Conservation (phyloP, 2,113 vertebrate species). For the Lamprologus tigripictilis region DNA sequence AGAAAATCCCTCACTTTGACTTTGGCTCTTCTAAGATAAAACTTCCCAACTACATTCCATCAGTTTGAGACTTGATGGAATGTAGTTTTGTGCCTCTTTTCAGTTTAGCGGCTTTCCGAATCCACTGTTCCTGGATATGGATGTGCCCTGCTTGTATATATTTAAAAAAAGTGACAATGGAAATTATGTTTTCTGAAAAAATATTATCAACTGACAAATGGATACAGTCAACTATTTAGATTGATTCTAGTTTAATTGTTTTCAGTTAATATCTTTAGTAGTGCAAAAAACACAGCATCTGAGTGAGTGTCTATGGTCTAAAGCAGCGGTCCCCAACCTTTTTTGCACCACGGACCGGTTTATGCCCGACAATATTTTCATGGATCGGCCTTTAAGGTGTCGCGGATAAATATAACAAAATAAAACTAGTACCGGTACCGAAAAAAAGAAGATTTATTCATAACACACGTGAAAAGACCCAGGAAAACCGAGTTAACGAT, state of each 20-base stretch:
- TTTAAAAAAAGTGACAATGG: background rate
- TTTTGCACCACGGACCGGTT: accelerated
- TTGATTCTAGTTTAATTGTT: background rate
- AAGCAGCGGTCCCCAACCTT: background rate
- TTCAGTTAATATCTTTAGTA: background rate
- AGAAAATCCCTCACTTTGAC: background rate
- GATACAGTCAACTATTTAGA: background rate
- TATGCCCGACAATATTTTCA: too few species aligned
- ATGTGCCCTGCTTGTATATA: background rate
- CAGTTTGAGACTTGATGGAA: background rate
- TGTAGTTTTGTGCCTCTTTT: background rate
- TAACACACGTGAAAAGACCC: accelerated
- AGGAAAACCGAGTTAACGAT: accelerated
- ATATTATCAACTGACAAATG: background rate
- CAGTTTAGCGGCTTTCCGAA: accelerated
- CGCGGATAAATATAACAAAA: accelerated
- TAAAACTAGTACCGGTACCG: too few species aligned
- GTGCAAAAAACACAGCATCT: background rate
- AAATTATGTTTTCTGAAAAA: background rate
- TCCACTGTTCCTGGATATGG: background rate
- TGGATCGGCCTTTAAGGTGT: too few species aligned
- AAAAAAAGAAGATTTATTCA: too few species aligned
- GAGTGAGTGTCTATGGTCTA: background rate
- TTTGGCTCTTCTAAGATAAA: background rate
- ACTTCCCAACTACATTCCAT: background rate